These are phyloP conservation scores for Paracyclopina nana DNA, from an alignment of 1,140 invertebrate genomes.

Conservation along the genomic window DNA sequence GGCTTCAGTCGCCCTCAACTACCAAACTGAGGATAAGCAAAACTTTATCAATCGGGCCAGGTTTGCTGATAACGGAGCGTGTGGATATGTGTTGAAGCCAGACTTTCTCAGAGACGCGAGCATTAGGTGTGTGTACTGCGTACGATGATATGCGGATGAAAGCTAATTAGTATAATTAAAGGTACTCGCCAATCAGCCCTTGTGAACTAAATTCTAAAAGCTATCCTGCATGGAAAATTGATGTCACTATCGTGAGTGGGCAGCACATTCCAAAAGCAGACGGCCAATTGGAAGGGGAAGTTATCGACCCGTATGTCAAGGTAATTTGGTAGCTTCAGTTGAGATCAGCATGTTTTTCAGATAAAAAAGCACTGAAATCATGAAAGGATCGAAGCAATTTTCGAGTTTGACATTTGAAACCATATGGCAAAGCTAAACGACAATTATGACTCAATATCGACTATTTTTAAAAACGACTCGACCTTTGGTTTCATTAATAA, in stretches of 20 bases:
- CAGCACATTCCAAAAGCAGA: constrained; percentile 39
- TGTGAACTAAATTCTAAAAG: background rate
- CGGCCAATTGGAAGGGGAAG: constrained; percentile 28
- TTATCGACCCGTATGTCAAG: constrained; percentile 31
- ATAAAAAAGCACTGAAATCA: too few species aligned
- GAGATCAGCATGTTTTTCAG: background rate
- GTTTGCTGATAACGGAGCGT: constrained; percentile 40
- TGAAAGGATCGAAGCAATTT: too few species aligned
- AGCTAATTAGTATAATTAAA: constrained; percentile 7
- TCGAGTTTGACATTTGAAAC: too few species aligned
- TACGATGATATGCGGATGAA: too few species aligned
- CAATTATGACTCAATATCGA: too few species aligned
- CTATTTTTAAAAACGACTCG: too few species aligned
- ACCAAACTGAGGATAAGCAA: constrained; percentile 34
- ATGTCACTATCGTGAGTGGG: constrained; percentile 35
- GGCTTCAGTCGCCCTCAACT: constrained; percentile 32
- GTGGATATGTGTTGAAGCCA: constrained; percentile 44
- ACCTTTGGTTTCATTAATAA: too few species aligned
- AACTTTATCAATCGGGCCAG: constrained; percentile 36
- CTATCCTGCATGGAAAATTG: constrained; percentile 18
- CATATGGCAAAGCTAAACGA: too few species aligned
- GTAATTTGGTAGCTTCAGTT: constrained; percentile 18
- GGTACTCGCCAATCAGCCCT: background rate
- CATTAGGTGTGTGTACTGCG: too few species aligned
- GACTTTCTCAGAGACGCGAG: constrained; percentile 24